A percentile compares a stretch with the other conserved stretches of the same genome.
phyloP scores from a whole-genome alignment of 2,888 invertebrate species.

The Drosophila aldrichi region DNA sequence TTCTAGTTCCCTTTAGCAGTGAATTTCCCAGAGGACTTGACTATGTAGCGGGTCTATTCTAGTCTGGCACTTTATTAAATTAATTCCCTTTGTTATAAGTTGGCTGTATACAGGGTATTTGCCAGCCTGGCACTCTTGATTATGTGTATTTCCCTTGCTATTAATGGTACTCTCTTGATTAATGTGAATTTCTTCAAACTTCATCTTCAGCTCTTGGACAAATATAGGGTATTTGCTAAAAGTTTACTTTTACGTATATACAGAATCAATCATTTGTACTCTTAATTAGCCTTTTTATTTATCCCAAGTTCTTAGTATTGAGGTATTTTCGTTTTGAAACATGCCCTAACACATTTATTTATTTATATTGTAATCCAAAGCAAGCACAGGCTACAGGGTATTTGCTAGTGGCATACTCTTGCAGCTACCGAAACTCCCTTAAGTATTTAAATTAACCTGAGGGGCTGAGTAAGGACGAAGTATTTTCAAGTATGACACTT shows the following conservation, averaged over 20 bases:
- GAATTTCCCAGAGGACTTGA: not conserved
- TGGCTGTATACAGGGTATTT: not conserved
- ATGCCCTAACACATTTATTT: not conserved
- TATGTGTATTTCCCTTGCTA: not conserved
- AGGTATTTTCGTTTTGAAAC: not conserved
- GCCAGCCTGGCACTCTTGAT: not conserved
- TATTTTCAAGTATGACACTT: conserved; percentile 1
- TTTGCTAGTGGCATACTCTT: not conserved
- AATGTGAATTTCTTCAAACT: not conserved
- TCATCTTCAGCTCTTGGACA: not conserved
- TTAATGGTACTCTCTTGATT: not conserved
- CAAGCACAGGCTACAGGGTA: not conserved
- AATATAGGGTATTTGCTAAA: not conserved
- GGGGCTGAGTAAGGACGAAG: not conserved
- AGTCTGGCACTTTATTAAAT: not conserved
- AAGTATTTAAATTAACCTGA: not conserved
- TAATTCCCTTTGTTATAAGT: not conserved
- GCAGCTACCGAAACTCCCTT: not conserved
- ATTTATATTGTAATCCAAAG: not conserved
- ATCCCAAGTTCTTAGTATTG: not conserved
- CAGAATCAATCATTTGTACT: not conserved
- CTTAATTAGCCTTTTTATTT: not conserved
- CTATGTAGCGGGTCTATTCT: not conserved
- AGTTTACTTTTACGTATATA: not conserved
- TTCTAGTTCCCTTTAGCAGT: too few species aligned